Base-by-base conservation (phyloP, 2,113 vertebrate genomes). In the Leptocoma aspasia region DNA sequence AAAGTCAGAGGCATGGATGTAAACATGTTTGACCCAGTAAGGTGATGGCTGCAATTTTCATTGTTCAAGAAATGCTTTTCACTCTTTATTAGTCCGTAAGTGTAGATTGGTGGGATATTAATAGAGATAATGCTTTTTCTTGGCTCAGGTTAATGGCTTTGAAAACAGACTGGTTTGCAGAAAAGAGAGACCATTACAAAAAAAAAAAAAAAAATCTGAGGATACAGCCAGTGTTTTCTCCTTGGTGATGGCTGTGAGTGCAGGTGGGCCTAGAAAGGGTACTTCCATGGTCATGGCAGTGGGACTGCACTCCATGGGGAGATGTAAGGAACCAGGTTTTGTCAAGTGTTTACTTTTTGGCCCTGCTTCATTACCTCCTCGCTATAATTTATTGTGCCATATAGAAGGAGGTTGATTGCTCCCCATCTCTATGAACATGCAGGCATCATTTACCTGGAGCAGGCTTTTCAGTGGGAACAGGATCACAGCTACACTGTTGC, bases 321-420 rank as follows among this genome's bases (percentile, higher is more conserved):
- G 95, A 82, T 78, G 72, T 69, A 92, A 96, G 93, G 92, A 95
- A 95, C 73, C 13, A 22, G 56, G 76, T 91, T 78, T 84, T 97
- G 87, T 89, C 92, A 94, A 95, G 86, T 92, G 69, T 81, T 97
- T 95, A 65, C 79, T 96, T 95, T 61, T 87, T 97, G 96, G 95
- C 80, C 88, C 91, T 81, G 90, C 92, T 97, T 97, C 84, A 44
- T 97, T 96, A 87, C 93, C 92, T 96, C 84, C 87, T 57, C 79
- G 92, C 93, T 86, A 23, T 94, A 95, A 94, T 96, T 95, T 94
- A 92, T 94, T 94, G 92, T 94, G 92, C 96, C 96, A 83, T 90
- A 77, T 94, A 97, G 96, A 94, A 65, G 66, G 50, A 90, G 69
- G 91, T 85, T 93, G 94, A 85, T 96, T 87, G 91, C 89, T 95